Evolutionary conservation across 2,888 invertebrate species (phyloP).

Genomic region (Dicranocentrus wangi): DNA sequence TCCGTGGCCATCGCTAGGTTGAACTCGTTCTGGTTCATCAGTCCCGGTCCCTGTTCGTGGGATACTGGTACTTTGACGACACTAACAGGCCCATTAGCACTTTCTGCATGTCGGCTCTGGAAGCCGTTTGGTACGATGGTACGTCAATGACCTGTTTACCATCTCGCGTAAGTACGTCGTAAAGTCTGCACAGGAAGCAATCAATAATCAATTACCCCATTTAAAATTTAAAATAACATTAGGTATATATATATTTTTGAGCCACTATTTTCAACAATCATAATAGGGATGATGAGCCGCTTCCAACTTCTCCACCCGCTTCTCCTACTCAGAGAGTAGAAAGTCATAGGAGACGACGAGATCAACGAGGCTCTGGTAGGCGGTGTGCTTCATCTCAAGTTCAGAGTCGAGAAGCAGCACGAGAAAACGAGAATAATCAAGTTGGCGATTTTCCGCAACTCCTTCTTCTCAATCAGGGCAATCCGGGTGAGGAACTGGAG

Average conservation of each 20-base stretch:
- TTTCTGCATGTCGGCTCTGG: neutral
- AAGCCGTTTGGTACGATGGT: neutral
- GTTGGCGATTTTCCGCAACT: neutral
- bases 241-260: neutral
- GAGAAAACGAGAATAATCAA: neutral
- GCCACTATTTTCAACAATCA: neutral
- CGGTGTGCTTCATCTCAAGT: neutral
- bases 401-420: neutral
- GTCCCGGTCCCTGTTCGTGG: neutral
- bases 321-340: neutral
- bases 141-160: neutral
- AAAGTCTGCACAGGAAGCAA: slow-evolving; percentile 5
- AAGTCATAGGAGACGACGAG: neutral
- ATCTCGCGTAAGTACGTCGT: neutral
- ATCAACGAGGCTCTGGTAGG: too few relatives aligned
- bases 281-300: neutral
- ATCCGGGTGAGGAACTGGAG: neutral
- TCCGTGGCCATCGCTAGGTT: neutral
- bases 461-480: neutral
- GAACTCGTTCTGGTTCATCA: neutral
- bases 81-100: neutral
- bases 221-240: neutral
- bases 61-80: too few relatives aligned
- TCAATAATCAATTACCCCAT: neutral
- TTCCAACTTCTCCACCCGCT: neutral